These are phyloP conservation scores for Montipora sp. DNA, from an alignment of 64 coral and sea anemone genomes.

Conservation along the genomic window DNA sequence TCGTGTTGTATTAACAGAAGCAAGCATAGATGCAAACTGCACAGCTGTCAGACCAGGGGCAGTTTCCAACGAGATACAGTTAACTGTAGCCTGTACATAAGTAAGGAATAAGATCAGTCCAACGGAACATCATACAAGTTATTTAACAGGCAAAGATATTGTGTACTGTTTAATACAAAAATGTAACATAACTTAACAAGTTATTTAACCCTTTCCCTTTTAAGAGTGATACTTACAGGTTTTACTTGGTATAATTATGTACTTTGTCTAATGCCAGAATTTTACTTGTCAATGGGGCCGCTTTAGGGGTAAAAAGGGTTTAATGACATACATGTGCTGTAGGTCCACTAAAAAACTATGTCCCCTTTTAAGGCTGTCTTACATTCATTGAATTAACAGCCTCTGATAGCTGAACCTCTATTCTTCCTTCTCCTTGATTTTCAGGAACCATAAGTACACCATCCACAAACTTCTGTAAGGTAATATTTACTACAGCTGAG, in stretches of 20 bases:
- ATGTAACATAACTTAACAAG: no score
- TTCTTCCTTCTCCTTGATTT: not conserved
- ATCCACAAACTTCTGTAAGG: not conserved
- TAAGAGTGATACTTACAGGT: no score
- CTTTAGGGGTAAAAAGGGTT: no score
- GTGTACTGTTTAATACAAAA: no score
- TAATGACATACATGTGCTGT: no score
- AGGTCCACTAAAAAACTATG: no score
- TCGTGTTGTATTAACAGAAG: slow-evolving; percentile 18
- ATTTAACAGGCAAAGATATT: no score
- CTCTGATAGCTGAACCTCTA: slow-evolving; percentile 9
- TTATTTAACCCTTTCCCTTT: no score
- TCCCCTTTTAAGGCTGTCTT: not conserved
- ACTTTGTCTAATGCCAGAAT: no score
- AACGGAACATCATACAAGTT: no score
- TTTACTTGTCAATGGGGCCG: no score
- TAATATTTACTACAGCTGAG: slow-evolving; percentile 9
- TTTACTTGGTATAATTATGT: no score
- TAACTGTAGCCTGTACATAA: slow-evolving; percentile 28
- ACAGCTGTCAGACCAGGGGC: slow-evolving; percentile 26
- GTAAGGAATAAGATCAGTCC: not conserved
- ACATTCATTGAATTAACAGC: not conserved
- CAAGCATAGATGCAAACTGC: slow-evolving; percentile 30
- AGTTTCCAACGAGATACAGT: slow-evolving; percentile 30
- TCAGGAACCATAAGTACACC: not conserved